A percentile compares a stretch with the other conserved stretches of the same genome.
Conservation (phyloP, 2,888 invertebrate species). For the Macaria liturata region DNA sequence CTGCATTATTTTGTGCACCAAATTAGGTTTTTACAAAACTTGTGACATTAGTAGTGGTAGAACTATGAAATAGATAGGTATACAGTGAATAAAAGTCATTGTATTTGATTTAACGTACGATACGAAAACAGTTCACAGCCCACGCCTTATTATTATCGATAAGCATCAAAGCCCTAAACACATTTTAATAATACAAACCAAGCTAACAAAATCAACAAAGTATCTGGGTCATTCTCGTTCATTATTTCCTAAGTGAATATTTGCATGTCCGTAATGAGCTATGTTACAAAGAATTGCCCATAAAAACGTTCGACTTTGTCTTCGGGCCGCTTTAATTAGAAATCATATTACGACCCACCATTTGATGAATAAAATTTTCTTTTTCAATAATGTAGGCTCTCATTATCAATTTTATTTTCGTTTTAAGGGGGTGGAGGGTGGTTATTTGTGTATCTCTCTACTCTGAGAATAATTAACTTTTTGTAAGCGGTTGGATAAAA, state of each 20-base stretch:
- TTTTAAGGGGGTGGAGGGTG: constrained; percentile 12
- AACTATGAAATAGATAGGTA: no score
- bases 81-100: no score
- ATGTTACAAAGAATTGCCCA: constrained; percentile 53
- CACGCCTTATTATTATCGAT: no score
- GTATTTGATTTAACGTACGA: no score
- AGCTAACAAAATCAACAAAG: constrained; percentile 20
- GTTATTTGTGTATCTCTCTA: constrained; percentile 15
- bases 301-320: constrained; percentile 62
- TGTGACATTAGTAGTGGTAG: no score
- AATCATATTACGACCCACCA: constrained; percentile 48
- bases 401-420: constrained; percentile 32
- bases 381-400: constrained; percentile 34
- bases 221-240: constrained; percentile 59
- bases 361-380: constrained; percentile 40
- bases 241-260: constrained; percentile 67
- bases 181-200: constrained; percentile 7
- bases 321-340: constrained; percentile 59
- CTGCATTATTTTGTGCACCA: no score
- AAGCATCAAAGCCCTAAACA: neutral
- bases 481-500: no score
- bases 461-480: neutral
- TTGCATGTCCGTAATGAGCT: constrained; percentile 68
- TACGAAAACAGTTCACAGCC: no score
- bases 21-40: no score